phyloP scores from a whole-genome alignment of 2,888 invertebrate species.

The Vanessa cardui region DNA sequence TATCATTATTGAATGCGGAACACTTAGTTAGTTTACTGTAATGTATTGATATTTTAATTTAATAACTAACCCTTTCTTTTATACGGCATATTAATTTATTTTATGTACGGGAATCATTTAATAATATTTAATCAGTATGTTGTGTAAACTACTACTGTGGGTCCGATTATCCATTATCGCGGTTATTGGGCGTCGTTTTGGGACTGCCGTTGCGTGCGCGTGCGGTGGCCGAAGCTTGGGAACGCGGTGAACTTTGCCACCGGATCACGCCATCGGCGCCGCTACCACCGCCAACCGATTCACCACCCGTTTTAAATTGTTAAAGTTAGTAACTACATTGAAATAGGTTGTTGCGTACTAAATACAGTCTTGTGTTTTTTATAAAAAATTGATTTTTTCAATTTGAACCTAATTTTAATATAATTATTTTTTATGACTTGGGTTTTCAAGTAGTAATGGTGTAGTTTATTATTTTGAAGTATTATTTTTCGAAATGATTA shows the following conservation, averaged over 20 bases:
- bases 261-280: slow-evolving; percentile 14
- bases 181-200: not conserved
- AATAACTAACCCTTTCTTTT: too few relatives aligned
- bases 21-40: too few relatives aligned
- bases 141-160: not conserved
- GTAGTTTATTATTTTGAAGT: not conserved
- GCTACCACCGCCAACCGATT: not conserved
- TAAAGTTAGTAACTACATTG: not conserved
- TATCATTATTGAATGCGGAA: too few relatives aligned
- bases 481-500: not conserved
- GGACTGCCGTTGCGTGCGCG: slow-evolving; percentile 13
- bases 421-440: not conserved
- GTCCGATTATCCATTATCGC: not conserved
- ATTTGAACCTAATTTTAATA: not conserved
- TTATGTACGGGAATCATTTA: too few relatives aligned
- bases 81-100: too few relatives aligned
- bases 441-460: not conserved
- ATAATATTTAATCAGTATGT: too few relatives aligned
- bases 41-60: too few relatives aligned
- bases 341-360: not conserved
- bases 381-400: not conserved
- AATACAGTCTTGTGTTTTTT: not conserved
- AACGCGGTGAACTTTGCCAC: slow-evolving; percentile 27
- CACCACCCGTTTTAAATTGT: not conserved
- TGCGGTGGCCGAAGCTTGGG: slow-evolving; percentile 21